A percentile compares a stretch with the other conserved stretches of the same genome.
phyloP scores from a whole-genome alignment of 2,888 invertebrate genomes.

The Odontocerum albicorne region DNA sequence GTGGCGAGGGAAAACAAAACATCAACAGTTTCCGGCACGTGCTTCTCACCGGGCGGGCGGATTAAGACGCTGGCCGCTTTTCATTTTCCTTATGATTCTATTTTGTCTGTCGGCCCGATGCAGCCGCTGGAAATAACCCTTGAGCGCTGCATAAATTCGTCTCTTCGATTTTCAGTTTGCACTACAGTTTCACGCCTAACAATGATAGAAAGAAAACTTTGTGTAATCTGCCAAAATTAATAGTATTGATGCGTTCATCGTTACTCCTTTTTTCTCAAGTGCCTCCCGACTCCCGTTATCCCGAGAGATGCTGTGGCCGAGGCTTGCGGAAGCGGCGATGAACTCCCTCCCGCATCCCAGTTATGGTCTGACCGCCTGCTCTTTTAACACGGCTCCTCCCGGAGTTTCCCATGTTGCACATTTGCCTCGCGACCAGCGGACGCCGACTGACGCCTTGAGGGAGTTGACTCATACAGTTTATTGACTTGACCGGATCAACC shows the following conservation, averaged over 20 bases:
- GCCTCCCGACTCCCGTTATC: neutral
- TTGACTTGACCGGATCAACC: neutral
- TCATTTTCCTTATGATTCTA: constrained; percentile 25
- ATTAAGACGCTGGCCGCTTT: constrained; percentile 8
- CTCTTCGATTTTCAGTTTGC: neutral
- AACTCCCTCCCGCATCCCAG: constrained; percentile 9
- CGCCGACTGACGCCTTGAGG: neutral
- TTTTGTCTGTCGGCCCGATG: constrained; percentile 31
- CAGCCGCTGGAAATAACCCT: constrained; percentile 30
- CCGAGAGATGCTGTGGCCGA: constrained; percentile 1
- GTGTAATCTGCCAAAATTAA: too few relatives aligned
- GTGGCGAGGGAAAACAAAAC: constrained; percentile 9
- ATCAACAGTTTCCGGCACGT: constrained; percentile 28
- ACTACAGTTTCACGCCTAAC: too few relatives aligned
- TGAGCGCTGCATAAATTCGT: neutral
- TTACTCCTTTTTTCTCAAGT: constrained; percentile 2
- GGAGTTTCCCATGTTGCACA: constrained; percentile 8
- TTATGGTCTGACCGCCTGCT: neutral
- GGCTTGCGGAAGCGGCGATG: constrained; percentile 6
- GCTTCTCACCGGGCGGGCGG: neutral
- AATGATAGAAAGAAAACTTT: too few relatives aligned
- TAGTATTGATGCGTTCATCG: too few relatives aligned
- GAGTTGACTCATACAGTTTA: too few relatives aligned
- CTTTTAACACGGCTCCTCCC: constrained; percentile 11
- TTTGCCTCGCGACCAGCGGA: constrained; percentile 9